phyloP scores from a whole-genome alignment of 2,113 vertebrate genomes.

The Gulo gulo region DNA sequence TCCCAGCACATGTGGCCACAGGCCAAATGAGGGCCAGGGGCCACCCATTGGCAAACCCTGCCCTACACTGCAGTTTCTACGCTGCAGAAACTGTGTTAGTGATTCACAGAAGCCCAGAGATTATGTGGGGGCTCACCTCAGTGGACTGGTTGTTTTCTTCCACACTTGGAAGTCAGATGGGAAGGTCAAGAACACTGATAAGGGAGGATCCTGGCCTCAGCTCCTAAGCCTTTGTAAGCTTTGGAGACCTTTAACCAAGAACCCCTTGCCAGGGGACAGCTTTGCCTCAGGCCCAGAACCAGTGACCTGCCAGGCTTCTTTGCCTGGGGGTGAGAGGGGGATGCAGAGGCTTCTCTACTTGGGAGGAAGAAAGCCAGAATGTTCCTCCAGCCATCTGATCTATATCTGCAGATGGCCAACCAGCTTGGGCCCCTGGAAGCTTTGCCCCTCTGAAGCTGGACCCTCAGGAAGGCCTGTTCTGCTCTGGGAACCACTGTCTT shows the following conservation, averaged over 20 bases:
- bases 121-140: not conserved
- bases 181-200: not conserved
- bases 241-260: not conserved
- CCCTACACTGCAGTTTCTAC: not conserved
- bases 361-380: not conserved
- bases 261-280: too few species aligned
- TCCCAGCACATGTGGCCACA: accelerated
- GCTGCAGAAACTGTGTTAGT: not conserved
- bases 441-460: accelerated
- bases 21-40: not conserved
- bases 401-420: accelerated
- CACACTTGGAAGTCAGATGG: not conserved
- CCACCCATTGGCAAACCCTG: not conserved
- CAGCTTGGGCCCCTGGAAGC: not conserved
- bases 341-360: too few species aligned
- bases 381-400: not conserved
- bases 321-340: not conserved
- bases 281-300: not conserved
- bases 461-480: accelerated
- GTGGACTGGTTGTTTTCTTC: not conserved
- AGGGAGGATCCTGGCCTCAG: not conserved
- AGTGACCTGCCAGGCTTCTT: not conserved
- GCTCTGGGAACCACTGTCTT: not conserved
- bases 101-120: not conserved
- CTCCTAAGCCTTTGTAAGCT: not conserved